phyloP scores from a whole-genome alignment of 2,888 invertebrate species.

The Acronicta aceris region DNA sequence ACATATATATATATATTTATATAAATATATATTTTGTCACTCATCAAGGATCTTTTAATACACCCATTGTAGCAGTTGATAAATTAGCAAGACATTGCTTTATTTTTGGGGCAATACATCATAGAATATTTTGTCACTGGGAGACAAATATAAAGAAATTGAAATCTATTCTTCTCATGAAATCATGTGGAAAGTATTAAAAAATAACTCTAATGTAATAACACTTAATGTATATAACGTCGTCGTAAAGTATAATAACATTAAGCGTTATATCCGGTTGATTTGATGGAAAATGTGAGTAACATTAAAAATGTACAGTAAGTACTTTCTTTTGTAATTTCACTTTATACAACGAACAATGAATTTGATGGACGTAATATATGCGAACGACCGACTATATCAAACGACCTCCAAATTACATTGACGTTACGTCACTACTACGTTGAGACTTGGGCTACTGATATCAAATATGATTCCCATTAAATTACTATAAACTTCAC shows the following conservation, averaged over 20 bases:
- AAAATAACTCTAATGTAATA: background rate
- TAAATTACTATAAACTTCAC: constrained; percentile 56
- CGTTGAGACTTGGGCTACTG: background rate
- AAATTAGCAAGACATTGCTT: too few species aligned
- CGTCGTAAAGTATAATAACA: background rate
- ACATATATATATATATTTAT: too few species aligned
- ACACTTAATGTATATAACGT: background rate
- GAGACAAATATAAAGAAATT: too few species aligned
- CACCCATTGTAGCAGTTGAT: too few species aligned
- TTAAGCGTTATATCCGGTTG: constrained; percentile 6
- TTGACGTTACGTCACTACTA: constrained; percentile 2
- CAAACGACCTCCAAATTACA: constrained; percentile 2
- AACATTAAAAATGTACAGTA: constrained; percentile 26
- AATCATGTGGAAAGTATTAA: background rate
- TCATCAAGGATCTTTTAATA: too few species aligned
- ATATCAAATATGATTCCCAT: constrained; percentile 33
- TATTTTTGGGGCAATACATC: too few species aligned
- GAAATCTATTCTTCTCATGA: background rate
- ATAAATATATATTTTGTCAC: too few species aligned
- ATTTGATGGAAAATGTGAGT: constrained; percentile 29
- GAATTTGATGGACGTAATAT: constrained; percentile 4
- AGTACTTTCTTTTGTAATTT: constrained; percentile 16
- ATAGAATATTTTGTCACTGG: too few species aligned
- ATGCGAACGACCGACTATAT: background rate
- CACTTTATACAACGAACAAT: constrained; percentile 10